These are phyloP conservation scores for Glossosoma conforme DNA, from an alignment of 1,140 invertebrate species.

Conservation along the genomic window DNA sequence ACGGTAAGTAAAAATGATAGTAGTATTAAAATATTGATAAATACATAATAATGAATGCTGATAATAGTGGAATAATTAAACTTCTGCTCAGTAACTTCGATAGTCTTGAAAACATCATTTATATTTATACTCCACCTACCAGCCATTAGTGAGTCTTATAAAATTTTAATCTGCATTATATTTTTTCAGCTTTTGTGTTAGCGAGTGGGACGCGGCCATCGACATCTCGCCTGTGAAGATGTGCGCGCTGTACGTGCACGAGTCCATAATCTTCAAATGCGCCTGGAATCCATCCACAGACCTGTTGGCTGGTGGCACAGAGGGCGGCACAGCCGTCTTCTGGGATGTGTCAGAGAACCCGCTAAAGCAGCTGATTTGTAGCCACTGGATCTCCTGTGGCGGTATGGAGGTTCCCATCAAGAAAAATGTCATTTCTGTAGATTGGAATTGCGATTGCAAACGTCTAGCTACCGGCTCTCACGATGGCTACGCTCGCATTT, in stretches of 20 bases:
- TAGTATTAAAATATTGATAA: too few species aligned
- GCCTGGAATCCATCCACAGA: constrained; percentile 98
- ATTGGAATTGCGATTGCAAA: constrained; percentile 99
- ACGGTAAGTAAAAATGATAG: too few species aligned
- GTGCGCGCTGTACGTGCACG: constrained; percentile 90
- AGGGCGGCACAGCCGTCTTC: constrained; percentile 91
- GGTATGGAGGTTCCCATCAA: constrained; percentile 97
- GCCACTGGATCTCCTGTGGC: constrained; percentile 96
- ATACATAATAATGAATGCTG: too few species aligned
- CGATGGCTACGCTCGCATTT: constrained; percentile 97
- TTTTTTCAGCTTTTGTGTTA: too few species aligned
- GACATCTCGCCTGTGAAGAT: constrained; percentile 93
- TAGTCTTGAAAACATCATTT: too few species aligned
- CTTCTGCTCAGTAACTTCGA: too few species aligned
- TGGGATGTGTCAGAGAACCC: constrained; percentile 95
- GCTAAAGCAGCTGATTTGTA: constrained; percentile 85
- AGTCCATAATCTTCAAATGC: constrained; percentile 99
- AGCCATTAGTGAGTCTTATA: too few species aligned
- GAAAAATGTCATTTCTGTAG: constrained; percentile 97
- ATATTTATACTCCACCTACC: too few species aligned
- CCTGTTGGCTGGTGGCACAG: constrained; percentile 93
- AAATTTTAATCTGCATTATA: too few species aligned
- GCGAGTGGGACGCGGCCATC: constrained; percentile 73
- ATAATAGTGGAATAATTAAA: too few species aligned
- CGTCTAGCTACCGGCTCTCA: constrained; percentile 96